Base-by-base conservation (phyloP, 2,797 vertebrate genomes). In the Pipistrellus pipistrellus region DNA sequence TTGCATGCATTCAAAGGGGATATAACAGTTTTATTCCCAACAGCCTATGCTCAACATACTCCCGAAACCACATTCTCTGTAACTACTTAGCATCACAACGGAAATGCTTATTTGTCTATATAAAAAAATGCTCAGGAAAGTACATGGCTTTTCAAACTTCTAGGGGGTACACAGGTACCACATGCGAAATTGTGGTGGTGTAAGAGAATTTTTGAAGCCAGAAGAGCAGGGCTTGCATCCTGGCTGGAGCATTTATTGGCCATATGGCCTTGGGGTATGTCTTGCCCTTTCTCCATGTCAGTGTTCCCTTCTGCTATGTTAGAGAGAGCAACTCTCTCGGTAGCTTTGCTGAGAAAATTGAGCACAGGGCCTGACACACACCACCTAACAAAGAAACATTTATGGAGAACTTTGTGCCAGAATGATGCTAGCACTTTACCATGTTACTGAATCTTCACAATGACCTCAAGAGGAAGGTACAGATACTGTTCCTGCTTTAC, bases 11-110 rank as follows among this genome's bases (percentile, higher is more conserved):
- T 64, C 30, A 77, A 76, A 85, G 75, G 35, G 59, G 32, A 55
- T 41, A 51, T 51, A n/a, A 85, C 15, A 48, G 68, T 72, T 88
- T 91, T 85, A 77, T 51, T 88, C 80, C 75, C 71, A 92, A 92
- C 51, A 38, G 18, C 14, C 38, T 71, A 57, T 71, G 51, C 90
- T 88, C 53, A 55, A 88, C 71, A 69, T 66, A 71, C n/a, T 86
- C 38, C 32, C 17, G 46, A 78, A 83, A 35, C 51, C 69, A 82
- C 14, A 55, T 64, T 77, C 85, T 91, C 44, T 85, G 20, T 11
- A 59, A 32, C 72, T 84, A 84, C 38, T 83, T 82, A 85, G 59
- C 59, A 57, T 51, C 51, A 44, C 2, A 30, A 75, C 15, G 25
- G 25, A 73, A 75, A 90, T 38, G 8, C 38, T 75, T 57, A 71